These are phyloP conservation scores for Tachina lurida DNA, from an alignment of 2,888 invertebrate genomes.

Conservation along the genomic window DNA sequence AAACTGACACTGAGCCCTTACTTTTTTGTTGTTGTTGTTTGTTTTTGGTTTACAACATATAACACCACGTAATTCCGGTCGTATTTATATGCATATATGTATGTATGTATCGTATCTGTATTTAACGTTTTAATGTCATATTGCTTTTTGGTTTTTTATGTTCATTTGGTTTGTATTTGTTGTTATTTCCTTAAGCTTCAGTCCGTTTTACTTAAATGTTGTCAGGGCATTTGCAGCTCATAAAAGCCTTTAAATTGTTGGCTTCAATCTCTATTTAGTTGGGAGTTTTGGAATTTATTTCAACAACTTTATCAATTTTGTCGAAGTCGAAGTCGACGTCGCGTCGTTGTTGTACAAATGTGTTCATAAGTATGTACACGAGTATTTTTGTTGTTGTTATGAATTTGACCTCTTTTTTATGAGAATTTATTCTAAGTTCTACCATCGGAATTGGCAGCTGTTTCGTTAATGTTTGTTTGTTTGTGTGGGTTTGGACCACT, in stretches of 20 bases:
- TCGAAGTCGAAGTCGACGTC: slow-evolving; percentile 1
- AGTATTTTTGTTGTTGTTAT: slow-evolving; percentile 44
- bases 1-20: slow-evolving; percentile 51
- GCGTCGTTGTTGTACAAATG: slow-evolving; percentile 20
- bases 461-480: slow-evolving; percentile 1
- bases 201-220: slow-evolving; percentile 37
- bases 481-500: slow-evolving; percentile 5
- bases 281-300: slow-evolving; percentile 68
- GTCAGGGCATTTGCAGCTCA: slow-evolving; percentile 63
- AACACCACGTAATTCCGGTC: slow-evolving; percentile 70
- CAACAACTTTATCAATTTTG: slow-evolving; percentile 69
- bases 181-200: slow-evolving; percentile 42
- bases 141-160: slow-evolving; percentile 41
- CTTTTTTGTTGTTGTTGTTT: neutral
- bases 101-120: slow-evolving; percentile 1
- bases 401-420: slow-evolving; percentile 49
- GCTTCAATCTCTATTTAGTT: slow-evolving; percentile 61
- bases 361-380: too few species aligned
- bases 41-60: slow-evolving; percentile 58
- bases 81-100: slow-evolving; percentile 48
- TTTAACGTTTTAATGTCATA: slow-evolving; percentile 64
- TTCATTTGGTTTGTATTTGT: slow-evolving; percentile 13
- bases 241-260: slow-evolving; percentile 68
- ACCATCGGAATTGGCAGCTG: slow-evolving; percentile 52
- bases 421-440: slow-evolving; percentile 37